Conservation (phyloP, 2,888 invertebrate species). For the Lymantria monacha region DNA sequence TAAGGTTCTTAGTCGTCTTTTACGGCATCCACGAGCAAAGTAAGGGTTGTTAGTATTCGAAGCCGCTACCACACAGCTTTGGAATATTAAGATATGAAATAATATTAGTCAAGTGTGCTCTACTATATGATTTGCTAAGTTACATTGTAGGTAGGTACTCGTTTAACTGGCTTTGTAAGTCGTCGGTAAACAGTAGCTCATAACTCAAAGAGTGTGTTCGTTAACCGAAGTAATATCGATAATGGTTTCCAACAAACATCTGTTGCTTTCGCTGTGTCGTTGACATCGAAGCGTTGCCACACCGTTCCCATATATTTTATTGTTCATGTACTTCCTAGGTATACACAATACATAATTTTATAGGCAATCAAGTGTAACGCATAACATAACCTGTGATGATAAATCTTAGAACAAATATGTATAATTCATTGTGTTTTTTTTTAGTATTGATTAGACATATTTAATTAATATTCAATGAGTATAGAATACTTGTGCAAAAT, state of each 20-base stretch:
- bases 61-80: too few species aligned
- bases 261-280: slow-evolving; percentile 56
- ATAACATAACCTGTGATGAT: too few species aligned
- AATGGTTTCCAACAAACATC: slow-evolving; percentile 55
- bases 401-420: too few species aligned
- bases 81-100: too few species aligned
- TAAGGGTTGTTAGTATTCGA: too few species aligned
- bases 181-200: slow-evolving; percentile 14
- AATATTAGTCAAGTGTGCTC: too few species aligned
- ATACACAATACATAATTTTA: slow-evolving; percentile 3
- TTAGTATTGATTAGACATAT: too few species aligned
- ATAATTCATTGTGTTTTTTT: too few species aligned
- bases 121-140: not conserved
- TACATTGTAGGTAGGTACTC: not conserved
- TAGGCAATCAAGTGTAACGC: slow-evolving; percentile 12
- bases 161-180: slow-evolving; percentile 7
- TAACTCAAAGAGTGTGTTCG: slow-evolving; percentile 14
- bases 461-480: too few species aligned
- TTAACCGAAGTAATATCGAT: slow-evolving; percentile 54
- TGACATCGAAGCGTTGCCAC: slow-evolving; percentile 33
- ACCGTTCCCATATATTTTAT: slow-evolving; percentile 9
- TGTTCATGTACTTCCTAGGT: not conserved
- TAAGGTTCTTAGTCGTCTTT: too few species aligned
- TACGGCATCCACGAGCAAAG: too few species aligned
- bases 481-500: too few species aligned